phyloP scores from a whole-genome alignment of 2,888 invertebrate species.

The Acanthococcus lagerstroemiae region DNA sequence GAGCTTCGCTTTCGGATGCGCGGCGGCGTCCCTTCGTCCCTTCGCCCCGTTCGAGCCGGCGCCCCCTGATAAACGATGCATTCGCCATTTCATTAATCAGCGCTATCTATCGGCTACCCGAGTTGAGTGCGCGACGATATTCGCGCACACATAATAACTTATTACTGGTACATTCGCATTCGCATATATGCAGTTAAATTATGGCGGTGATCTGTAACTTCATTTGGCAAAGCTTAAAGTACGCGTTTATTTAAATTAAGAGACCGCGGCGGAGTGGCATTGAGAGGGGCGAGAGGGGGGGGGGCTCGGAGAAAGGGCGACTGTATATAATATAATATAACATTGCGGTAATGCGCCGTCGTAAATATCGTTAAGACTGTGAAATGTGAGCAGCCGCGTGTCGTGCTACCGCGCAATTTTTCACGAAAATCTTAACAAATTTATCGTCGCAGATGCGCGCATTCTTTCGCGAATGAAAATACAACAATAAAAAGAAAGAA shows the following conservation, averaged over 20 bases:
- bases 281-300: neutral
- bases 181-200: neutral
- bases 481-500: too few relatives aligned
- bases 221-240: slow-evolving; percentile 29
- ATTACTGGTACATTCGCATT: neutral
- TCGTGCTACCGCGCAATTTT: too few relatives aligned
- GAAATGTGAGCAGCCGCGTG: too few relatives aligned
- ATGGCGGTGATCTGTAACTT: slow-evolving; percentile 25
- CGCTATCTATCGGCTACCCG: slow-evolving; percentile 21
- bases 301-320: neutral
- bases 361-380: slow-evolving; percentile 14
- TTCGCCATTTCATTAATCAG: slow-evolving; percentile 18
- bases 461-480: too few relatives aligned
- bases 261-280: neutral
- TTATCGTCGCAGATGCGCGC: too few relatives aligned
- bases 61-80: too few relatives aligned
- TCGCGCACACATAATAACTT: slow-evolving; percentile 1
- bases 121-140: slow-evolving; percentile 13
- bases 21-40: neutral
- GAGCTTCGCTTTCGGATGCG: neutral
- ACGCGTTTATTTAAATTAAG: slow-evolving; percentile 24
- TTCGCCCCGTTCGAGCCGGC: too few relatives aligned
- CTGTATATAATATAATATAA: neutral
- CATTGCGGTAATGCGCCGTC: slow-evolving; percentile 16
- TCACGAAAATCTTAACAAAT: too few relatives aligned